Evolutionary conservation across 2,888 invertebrate species (phyloP).

Genomic region (Heteromurus nitidus): DNA sequence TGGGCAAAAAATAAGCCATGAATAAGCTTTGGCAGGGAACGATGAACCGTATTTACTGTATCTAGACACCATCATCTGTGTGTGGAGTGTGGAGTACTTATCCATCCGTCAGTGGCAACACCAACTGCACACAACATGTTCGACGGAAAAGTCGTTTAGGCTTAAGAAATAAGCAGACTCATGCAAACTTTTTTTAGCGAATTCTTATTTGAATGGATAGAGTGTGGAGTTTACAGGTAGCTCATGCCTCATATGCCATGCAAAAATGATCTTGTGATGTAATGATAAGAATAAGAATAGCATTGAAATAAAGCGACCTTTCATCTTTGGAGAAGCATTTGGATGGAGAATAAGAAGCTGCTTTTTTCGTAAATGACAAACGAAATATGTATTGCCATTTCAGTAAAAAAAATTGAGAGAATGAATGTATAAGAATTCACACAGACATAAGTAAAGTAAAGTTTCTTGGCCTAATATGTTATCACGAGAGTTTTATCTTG

Average conservation of each 20-base stretch:
- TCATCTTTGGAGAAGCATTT: too few relatives aligned
- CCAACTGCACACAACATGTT: background rate
- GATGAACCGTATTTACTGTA: conserved; percentile 47
- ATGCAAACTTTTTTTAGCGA: background rate
- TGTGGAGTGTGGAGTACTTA: too few relatives aligned
- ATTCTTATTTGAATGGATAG: background rate
- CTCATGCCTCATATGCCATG: too few relatives aligned
- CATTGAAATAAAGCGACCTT: too few relatives aligned
- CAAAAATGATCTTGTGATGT: too few relatives aligned
- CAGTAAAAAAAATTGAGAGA: background rate
- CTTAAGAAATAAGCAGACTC: background rate
- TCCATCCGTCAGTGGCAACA: too few relatives aligned
- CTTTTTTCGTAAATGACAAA: too few relatives aligned
- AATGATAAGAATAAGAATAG: too few relatives aligned
- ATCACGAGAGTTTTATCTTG: background rate
- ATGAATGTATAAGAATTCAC: background rate
- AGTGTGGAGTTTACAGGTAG: too few relatives aligned
- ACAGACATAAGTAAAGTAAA: background rate
- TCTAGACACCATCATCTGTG: conserved; percentile 7
- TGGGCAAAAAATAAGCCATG: conserved; percentile 24
- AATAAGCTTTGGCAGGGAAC: conserved; percentile 41
- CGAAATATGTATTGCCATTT: too few relatives aligned
- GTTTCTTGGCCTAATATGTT: background rate
- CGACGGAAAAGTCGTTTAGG: background rate
- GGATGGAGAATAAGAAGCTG: too few relatives aligned